phyloP scores from a whole-genome alignment of 2,113 vertebrate species.

The Burhinus oedicnemus region DNA sequence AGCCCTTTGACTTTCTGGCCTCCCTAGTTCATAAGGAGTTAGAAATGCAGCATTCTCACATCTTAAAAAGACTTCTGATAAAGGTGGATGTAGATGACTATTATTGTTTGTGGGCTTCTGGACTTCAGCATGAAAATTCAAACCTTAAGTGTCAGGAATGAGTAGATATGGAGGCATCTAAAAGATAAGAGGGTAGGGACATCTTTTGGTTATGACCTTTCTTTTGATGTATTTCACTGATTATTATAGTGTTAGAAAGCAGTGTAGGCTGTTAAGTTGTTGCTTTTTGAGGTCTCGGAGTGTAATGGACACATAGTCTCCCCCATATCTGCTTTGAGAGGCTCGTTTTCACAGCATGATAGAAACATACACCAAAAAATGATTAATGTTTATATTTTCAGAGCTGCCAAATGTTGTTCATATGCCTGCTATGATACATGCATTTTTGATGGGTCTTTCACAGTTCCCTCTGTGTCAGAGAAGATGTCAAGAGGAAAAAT shows the following conservation, averaged over 20 bases:
- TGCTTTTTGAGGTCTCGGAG: neutral
- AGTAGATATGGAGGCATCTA: neutral
- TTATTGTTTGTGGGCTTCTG: neutral
- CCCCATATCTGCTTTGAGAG: neutral
- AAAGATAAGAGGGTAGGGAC: neutral
- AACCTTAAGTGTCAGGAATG: neutral
- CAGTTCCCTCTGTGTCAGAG: neutral
- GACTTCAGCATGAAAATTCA: neutral
- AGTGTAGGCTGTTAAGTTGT: neutral
- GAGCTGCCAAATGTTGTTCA: neutral
- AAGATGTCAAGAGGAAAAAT: neutral
- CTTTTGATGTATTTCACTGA: neutral
- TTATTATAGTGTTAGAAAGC: neutral
- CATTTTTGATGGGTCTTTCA: neutral
- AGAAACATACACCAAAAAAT: neutral
- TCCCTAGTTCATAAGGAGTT: neutral
- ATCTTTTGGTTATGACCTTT: neutral
- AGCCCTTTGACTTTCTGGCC: neutral
- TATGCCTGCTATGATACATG: neutral
- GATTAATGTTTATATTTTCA: slow-evolving; percentile 1
- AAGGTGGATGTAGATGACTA: neutral
- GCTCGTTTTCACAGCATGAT: neutral
- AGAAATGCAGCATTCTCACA: neutral
- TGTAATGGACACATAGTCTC: neutral
- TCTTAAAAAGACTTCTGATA: neutral